These are phyloP conservation scores for Drosophila vallismaia DNA, from an alignment of 2,888 invertebrate species.

Conservation along the genomic window DNA sequence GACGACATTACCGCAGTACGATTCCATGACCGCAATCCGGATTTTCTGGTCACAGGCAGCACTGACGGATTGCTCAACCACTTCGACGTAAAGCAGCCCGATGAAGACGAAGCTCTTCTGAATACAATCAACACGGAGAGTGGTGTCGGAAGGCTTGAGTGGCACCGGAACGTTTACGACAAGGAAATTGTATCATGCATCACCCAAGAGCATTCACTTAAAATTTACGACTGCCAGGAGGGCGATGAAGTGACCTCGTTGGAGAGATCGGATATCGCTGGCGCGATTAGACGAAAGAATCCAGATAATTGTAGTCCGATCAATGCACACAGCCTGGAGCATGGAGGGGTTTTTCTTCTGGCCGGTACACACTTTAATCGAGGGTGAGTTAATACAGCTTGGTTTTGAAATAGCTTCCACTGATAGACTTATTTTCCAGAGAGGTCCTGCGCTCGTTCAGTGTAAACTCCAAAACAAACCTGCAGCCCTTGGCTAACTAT, in stretches of 20 bases:
- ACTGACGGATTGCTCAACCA: slow-evolving; percentile 94
- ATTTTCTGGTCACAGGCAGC: slow-evolving; percentile 90
- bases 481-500: slow-evolving; percentile 86
- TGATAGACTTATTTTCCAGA: slow-evolving; percentile 41
- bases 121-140: slow-evolving; percentile 92
- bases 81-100: slow-evolving; percentile 89
- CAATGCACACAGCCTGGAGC: slow-evolving; percentile 85
- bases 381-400: slow-evolving; percentile 84
- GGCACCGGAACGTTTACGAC: slow-evolving; percentile 83
- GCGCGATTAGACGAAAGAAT: slow-evolving; percentile 86
- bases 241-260: slow-evolving; percentile 87
- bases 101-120: slow-evolving; percentile 92
- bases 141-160: slow-evolving; percentile 88
- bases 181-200: slow-evolving; percentile 87
- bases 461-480: slow-evolving; percentile 84
- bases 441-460: slow-evolving; percentile 85
- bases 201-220: slow-evolving; percentile 88
- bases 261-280: slow-evolving; percentile 85
- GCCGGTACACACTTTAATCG: slow-evolving; percentile 87
- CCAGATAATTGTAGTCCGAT: slow-evolving; percentile 87
- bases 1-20: slow-evolving; percentile 91
- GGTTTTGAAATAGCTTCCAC: too few species aligned
- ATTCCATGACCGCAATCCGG: slow-evolving; percentile 89
- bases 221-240: slow-evolving; percentile 88
- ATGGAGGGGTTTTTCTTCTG: slow-evolving; percentile 86